Base-by-base conservation (phyloP, 2,888 invertebrate genomes). In the Blastobasis adustella region DNA sequence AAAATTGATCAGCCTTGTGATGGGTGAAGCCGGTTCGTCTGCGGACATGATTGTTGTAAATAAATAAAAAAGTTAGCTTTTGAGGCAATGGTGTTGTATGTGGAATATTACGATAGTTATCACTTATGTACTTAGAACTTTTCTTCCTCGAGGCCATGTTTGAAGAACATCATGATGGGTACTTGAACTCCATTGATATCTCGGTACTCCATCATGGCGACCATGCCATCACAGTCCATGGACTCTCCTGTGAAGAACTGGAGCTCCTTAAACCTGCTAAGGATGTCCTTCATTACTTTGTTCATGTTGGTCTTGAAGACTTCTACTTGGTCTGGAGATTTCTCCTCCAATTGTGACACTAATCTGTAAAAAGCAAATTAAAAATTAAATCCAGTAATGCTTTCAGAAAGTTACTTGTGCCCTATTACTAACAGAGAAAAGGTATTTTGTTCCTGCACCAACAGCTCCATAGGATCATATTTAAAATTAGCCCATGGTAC, bases 161-260 rank as follows among this genome's bases (percentile, higher is more conserved):
- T 98, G 90, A 97, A 97, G 89, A 97, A 97, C 95, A 98, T 96
- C 79, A 98, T 90, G 65, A 97, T 93, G 49, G 98, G 98, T 49
- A 94, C 90, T 61, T 93, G 93, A 4, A 92, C 90, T 49, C 95
- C 96, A 65, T 96, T 91, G 55, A 96, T 93, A 57, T 97, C 97
- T 77, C 97, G 93, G 85, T 98, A 98, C 81, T 98, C 98, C 86
- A 96, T 91, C 77, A 98, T 91, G 56, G 94, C 96, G n/a, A 98
- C 95, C 93, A 96, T 94, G 62, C 96, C 98, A 62, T 98, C 98
- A 58, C 94, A 93, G 71, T 96, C 97, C 96, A 96, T 96, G 9
- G 95, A 95, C 88, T 97, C 97, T 37, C 98, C 97, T 59, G 93
- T 93, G 89, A 95, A 98, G 81, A 97, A 97, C 77, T 97, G 96